Evolutionary conservation across 2,888 invertebrate species (phyloP).

Genomic region (Cremastobaeus sp.): DNA sequence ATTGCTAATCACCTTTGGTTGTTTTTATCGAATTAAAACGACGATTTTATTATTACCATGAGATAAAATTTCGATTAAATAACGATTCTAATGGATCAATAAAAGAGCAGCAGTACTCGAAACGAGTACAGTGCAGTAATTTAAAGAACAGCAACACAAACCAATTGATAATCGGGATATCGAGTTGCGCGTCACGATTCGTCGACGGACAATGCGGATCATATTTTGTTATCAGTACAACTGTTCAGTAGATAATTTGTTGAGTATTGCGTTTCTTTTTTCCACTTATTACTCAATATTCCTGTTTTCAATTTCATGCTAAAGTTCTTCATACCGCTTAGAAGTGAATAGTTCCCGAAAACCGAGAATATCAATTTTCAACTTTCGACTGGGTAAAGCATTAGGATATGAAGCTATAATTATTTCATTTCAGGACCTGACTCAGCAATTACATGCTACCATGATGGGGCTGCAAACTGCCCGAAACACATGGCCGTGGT

Average conservation of each 20-base stretch:
- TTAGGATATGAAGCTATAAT: background rate
- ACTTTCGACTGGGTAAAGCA: background rate
- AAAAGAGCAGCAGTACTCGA: too few relatives aligned
- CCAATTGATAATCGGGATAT: conserved; percentile 23
- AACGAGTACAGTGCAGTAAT: background rate
- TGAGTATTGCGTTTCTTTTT: conserved; percentile 1
- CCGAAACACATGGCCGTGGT: conserved; percentile 92
- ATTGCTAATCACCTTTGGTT: too few relatives aligned
- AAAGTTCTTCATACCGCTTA: too few relatives aligned
- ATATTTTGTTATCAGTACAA: background rate
- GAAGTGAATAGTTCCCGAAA: too few relatives aligned
- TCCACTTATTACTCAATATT: background rate
- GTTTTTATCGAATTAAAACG: too few relatives aligned
- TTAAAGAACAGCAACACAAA: conserved; percentile 10
- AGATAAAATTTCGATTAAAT: too few relatives aligned
- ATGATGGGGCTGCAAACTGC: conserved; percentile 86
- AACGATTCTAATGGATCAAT: too few relatives aligned
- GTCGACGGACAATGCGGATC: conserved; percentile 13
- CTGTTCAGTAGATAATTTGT: background rate
- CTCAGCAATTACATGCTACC: conserved; percentile 91
- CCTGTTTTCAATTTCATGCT: background rate
- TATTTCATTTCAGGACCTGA: conserved; percentile 88
- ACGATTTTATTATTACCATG: too few relatives aligned
- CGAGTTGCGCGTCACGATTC: conserved; percentile 9
- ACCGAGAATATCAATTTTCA: too few relatives aligned